Evolutionary conservation across 2,113 vertebrate genomes (phyloP).

Genomic region (Lophura nycthemera): DNA sequence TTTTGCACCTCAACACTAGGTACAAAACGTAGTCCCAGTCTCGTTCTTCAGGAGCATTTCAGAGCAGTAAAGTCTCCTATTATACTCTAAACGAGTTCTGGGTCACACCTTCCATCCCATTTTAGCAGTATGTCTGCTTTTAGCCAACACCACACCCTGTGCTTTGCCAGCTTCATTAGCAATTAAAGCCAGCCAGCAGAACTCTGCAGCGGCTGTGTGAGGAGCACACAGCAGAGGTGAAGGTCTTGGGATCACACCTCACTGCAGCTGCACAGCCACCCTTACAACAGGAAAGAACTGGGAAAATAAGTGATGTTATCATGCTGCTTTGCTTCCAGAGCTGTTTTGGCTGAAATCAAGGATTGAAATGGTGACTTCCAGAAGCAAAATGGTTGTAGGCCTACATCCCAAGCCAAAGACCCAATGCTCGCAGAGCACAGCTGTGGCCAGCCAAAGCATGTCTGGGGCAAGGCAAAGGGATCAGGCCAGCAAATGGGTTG

Average conservation of each 20-base stretch:
- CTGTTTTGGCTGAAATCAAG: background rate
- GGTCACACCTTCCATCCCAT: background rate
- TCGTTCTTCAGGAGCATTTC: background rate
- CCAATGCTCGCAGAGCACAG: background rate
- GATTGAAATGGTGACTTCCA: background rate
- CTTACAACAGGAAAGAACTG: background rate
- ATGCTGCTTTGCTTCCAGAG: background rate
- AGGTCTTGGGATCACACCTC: background rate
- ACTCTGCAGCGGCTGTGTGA: background rate
- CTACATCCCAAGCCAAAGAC: background rate
- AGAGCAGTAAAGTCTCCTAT: background rate
- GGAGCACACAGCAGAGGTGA: background rate
- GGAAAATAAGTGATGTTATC: background rate
- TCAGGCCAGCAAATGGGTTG: accelerated
- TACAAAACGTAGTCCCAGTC: background rate
- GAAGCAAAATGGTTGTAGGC: background rate
- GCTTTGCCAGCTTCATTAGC: background rate
- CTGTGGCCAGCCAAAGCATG: background rate
- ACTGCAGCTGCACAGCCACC: background rate
- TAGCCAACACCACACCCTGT: background rate
- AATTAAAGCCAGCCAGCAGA: background rate
- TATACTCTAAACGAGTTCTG: background rate
- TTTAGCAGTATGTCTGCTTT: background rate
- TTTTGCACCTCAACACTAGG: background rate
- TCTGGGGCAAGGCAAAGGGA: background rate